Percentiles rank a stretch among this genome's conserved stretches.
Conservation (phyloP, 2,113 vertebrate species). For the Cryptomyrus ogoouensis region DNA sequence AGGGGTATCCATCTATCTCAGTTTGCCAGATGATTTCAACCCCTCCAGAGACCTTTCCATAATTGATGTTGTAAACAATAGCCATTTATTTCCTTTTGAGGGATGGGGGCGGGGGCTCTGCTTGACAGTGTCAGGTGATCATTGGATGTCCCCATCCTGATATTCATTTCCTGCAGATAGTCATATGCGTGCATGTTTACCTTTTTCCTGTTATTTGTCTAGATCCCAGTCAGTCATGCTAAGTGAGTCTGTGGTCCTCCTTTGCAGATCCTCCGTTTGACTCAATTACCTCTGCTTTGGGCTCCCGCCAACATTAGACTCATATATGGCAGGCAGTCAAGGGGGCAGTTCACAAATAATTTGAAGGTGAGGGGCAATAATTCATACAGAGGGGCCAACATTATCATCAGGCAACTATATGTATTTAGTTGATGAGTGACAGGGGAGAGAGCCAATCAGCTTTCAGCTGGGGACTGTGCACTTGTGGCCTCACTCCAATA, state of each 20-base stretch:
- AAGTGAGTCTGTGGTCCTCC: background rate
- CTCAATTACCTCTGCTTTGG: background rate
- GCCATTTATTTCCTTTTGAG: background rate
- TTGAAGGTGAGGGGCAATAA: background rate
- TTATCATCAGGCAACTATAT: background rate
- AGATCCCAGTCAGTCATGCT: background rate
- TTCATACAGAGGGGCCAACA: background rate
- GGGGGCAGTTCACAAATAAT: background rate
- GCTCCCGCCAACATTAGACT: background rate
- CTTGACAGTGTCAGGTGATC: background rate
- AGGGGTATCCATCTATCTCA: background rate
- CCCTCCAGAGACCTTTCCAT: background rate
- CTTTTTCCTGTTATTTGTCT: background rate
- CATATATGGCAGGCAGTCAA: background rate
- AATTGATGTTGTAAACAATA: background rate
- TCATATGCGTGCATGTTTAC: background rate
- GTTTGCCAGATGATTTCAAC: background rate
- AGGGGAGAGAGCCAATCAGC: background rate
- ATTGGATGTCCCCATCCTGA: background rate
- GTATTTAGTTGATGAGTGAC: background rate
- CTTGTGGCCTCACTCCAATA: background rate
- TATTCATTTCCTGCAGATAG: background rate
- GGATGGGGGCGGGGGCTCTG: background rate
- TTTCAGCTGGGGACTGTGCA: background rate
- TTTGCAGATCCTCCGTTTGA: background rate